Conservation (phyloP, 2,113 vertebrate species). For the Azemiops feae region DNA sequence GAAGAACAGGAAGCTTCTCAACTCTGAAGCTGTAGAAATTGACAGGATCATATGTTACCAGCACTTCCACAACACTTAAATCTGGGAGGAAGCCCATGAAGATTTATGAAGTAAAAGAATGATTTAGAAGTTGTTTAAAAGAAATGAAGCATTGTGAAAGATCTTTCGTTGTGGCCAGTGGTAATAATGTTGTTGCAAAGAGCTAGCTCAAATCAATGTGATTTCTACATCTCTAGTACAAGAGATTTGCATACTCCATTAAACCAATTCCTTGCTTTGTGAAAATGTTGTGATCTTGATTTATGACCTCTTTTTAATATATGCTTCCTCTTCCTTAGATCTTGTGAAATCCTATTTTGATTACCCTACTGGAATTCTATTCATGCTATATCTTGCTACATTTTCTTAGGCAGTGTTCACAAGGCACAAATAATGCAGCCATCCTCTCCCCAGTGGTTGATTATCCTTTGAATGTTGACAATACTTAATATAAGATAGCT, state of each 20-base stretch:
- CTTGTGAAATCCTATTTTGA: not conserved
- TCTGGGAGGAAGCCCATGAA: not conserved
- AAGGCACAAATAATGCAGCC: not conserved
- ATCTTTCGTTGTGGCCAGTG: not conserved
- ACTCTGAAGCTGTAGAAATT: not conserved
- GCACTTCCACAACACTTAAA: not conserved
- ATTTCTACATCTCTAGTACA: not conserved
- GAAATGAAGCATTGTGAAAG: not conserved
- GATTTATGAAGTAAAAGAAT: not conserved
- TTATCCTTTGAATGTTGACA: not conserved
- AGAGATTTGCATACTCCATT: not conserved
- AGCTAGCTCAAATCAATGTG: not conserved
- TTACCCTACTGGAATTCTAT: not conserved
- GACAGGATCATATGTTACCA: not conserved
- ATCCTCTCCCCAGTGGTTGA: not conserved
- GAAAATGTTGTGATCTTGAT: not conserved
- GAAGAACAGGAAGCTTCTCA: not conserved
- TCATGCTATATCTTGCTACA: not conserved
- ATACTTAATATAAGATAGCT: not conserved
- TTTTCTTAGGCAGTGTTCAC: not conserved
- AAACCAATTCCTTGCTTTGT: not conserved
- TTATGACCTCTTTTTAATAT: not conserved
- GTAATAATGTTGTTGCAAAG: not conserved
- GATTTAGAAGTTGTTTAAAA: not conserved
- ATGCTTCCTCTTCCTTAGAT: not conserved